phyloP scores from a whole-genome alignment of 2,888 invertebrate genomes.

The Cephus sareptanus region DNA sequence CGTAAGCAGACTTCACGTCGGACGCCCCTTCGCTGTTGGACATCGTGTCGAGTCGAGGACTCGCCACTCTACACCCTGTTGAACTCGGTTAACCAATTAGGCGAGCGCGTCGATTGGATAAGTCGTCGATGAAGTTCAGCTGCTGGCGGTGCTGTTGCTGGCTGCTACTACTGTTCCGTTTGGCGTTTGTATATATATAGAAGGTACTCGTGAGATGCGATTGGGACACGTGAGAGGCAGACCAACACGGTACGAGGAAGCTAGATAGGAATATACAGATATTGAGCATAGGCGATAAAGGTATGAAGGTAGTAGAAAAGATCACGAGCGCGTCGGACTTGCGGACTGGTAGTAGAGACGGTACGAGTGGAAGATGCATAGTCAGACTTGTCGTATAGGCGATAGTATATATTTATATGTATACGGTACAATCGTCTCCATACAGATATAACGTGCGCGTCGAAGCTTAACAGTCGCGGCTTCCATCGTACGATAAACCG shows the following conservation, averaged over 20 bases:
- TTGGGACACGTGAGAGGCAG: constrained; percentile 20
- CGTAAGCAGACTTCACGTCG: not conserved
- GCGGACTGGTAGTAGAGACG: not conserved
- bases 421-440: not conserved
- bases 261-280: constrained; percentile 7
- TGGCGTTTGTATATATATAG: not conserved
- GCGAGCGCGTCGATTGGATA: constrained; percentile 31
- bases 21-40: not conserved
- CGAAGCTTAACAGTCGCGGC: not conserved
- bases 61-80: constrained; percentile 20
- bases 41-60: not conserved
- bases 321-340: not conserved
- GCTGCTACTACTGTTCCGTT: not conserved
- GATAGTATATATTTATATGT: not conserved
- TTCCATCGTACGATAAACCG: constrained; percentile 9
- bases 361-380: not conserved
- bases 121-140: constrained; percentile 18
- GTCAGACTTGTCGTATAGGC: not conserved
- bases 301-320: constrained; percentile 19
- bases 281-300: constrained; percentile 22
- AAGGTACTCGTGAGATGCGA: constrained; percentile 16
- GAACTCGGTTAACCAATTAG: constrained; percentile 31
- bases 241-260: not conserved
- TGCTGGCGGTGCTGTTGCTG: not conserved
- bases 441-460: not conserved